These are phyloP conservation scores for Sweltsa coloradensis DNA, from an alignment of 1,140 invertebrate genomes.

Conservation along the genomic window DNA sequence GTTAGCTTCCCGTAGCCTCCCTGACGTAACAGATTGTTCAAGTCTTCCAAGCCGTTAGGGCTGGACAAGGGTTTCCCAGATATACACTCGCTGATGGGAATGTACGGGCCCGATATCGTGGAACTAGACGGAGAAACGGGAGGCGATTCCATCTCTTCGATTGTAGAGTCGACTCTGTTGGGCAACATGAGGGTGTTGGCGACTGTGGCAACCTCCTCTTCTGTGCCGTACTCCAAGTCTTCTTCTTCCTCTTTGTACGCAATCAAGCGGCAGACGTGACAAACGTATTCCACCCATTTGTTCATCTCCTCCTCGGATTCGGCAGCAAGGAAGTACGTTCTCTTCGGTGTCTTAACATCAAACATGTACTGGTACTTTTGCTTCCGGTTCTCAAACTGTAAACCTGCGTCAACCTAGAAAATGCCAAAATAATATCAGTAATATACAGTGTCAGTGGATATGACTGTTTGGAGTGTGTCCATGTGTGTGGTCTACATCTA, in stretches of 20 bases:
- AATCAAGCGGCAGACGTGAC: conserved; percentile 80
- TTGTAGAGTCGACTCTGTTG: neutral
- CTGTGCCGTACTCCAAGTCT: conserved; percentile 25
- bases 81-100: conserved; percentile 78
- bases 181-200: neutral
- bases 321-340: conserved; percentile 84
- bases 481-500: too few species aligned
- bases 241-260: conserved; percentile 61
- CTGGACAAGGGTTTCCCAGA: conserved; percentile 52
- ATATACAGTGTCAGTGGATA: too few species aligned
- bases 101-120: conserved; percentile 58
- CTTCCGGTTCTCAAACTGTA: conserved; percentile 66
- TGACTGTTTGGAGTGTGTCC: too few species aligned
- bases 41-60: conserved; percentile 10
- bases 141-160: conserved; percentile 39
- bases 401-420: conserved; percentile 66
- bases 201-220: neutral
- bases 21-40: conserved; percentile 8
- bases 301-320: conserved; percentile 86
- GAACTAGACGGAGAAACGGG: conserved; percentile 40
- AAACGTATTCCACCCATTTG: conserved; percentile 89
- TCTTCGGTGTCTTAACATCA: conserved; percentile 74
- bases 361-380: conserved; percentile 78
- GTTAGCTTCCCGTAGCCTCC: neutral
- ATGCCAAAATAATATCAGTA: too few species aligned